Conservation (phyloP, 2,888 invertebrate genomes). For the Cosmopolites sordidus region DNA sequence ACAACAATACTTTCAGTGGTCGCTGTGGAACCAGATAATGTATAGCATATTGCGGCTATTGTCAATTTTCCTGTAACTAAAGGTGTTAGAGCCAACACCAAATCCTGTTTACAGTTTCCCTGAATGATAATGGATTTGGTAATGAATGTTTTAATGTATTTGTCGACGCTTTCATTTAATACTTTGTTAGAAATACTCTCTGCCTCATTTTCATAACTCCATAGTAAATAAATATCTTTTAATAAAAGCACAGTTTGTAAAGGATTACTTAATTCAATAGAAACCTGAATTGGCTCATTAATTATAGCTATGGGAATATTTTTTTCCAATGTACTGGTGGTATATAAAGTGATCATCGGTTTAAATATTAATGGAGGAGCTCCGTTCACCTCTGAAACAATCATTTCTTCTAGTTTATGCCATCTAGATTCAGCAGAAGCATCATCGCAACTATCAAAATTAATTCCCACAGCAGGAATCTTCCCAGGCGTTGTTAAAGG, state of each 20-base stretch:
- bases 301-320: slow-evolving; percentile 67
- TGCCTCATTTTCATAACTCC: slow-evolving; percentile 59
- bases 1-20: slow-evolving; percentile 49
- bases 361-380: slow-evolving; percentile 71
- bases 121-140: slow-evolving; percentile 56
- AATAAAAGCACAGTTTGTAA: slow-evolving; percentile 67
- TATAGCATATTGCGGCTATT: slow-evolving; percentile 63
- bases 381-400: slow-evolving; percentile 66
- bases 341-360: slow-evolving; percentile 72
- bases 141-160: slow-evolving; percentile 55
- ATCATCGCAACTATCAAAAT: slow-evolving; percentile 42
- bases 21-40: slow-evolving; percentile 38
- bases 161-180: slow-evolving; percentile 44
- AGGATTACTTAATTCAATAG: slow-evolving; percentile 71
- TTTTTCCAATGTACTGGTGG: slow-evolving; percentile 60
- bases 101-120: slow-evolving; percentile 57
- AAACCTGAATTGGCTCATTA: slow-evolving; percentile 78
- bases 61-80: slow-evolving; percentile 67
- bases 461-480: slow-evolving; percentile 53
- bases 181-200: slow-evolving; percentile 42
- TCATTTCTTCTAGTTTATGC: slow-evolving; percentile 73
- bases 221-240: slow-evolving; percentile 66
- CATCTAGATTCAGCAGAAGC: slow-evolving; percentile 50
- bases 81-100: slow-evolving; percentile 71
- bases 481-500: slow-evolving; percentile 57